These are phyloP conservation scores for Ophion ellenae DNA, from an alignment of 2,888 invertebrate species.

Conservation along the genomic window DNA sequence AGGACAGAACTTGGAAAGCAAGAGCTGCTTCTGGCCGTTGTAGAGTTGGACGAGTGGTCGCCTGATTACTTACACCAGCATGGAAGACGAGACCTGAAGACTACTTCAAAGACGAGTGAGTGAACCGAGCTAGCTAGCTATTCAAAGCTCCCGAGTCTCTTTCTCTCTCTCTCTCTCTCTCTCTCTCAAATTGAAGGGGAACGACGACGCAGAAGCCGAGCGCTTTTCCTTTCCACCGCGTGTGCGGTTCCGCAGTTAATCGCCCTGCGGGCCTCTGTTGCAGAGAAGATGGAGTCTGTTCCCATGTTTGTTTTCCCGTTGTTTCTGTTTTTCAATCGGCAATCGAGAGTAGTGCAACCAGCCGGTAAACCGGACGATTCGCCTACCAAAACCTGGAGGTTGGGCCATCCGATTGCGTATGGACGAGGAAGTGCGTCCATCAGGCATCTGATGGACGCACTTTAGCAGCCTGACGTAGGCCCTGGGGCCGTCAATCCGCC, in stretches of 20 bases:
- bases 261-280: constrained; percentile 40
- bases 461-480: background rate
- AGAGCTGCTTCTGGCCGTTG: constrained; percentile 62
- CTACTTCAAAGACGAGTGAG: constrained; percentile 78
- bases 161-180: background rate
- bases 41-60: constrained; percentile 73
- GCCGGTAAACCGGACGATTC: constrained; percentile 19
- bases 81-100: constrained; percentile 70
- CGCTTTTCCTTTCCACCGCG: constrained; percentile 14
- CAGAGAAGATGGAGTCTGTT: constrained; percentile 35
- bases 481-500: background rate
- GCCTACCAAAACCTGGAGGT: background rate
- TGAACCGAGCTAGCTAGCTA: constrained; percentile 60
- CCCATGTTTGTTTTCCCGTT: constrained; percentile 20
- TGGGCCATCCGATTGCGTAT: background rate
- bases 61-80: constrained; percentile 79
- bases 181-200: constrained; percentile 78
- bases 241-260: constrained; percentile 32
- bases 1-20: constrained; percentile 59
- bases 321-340: constrained; percentile 9
- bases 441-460: background rate
- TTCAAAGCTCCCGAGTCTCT: constrained; percentile 68
- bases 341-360: constrained; percentile 11
- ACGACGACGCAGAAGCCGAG: constrained; percentile 65
- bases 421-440: background rate